Conservation (phyloP, 1,140 invertebrate genomes). For the Riptortus pedestris region DNA sequence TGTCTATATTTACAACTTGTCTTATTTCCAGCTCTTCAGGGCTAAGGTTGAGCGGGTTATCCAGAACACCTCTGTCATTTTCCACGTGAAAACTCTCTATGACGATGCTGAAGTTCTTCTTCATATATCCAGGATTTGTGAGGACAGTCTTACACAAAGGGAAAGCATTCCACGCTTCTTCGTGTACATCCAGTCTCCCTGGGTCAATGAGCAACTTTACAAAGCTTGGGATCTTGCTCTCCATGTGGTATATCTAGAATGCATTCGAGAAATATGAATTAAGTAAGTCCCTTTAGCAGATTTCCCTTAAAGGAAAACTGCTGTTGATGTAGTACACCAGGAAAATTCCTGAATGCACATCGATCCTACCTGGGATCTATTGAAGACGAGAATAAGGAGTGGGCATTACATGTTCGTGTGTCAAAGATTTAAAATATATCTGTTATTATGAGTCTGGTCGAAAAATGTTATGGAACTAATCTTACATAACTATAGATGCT, state of each 20-base stretch:
- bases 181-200: not conserved
- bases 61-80: not conserved
- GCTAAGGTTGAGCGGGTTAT: not conserved
- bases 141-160: not conserved
- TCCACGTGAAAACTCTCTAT: not conserved
- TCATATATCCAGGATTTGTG: conserved; percentile 1
- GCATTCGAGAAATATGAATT: no score
- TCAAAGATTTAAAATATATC: no score
- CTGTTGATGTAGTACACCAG: no score
- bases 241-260: not conserved
- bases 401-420: no score
- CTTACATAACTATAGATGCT: no score
- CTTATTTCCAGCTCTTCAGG: not conserved
- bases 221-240: not conserved
- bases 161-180: not conserved
- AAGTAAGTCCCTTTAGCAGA: no score
- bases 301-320: no score
- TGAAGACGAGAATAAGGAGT: no score
- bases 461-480: no score
- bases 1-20: not conserved
- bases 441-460: no score
- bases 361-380: no score
- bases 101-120: not conserved
- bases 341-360: no score
- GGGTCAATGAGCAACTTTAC: not conserved